phyloP scores from a whole-genome alignment of 2,888 invertebrate genomes.

The Heteromurus nitidus region DNA sequence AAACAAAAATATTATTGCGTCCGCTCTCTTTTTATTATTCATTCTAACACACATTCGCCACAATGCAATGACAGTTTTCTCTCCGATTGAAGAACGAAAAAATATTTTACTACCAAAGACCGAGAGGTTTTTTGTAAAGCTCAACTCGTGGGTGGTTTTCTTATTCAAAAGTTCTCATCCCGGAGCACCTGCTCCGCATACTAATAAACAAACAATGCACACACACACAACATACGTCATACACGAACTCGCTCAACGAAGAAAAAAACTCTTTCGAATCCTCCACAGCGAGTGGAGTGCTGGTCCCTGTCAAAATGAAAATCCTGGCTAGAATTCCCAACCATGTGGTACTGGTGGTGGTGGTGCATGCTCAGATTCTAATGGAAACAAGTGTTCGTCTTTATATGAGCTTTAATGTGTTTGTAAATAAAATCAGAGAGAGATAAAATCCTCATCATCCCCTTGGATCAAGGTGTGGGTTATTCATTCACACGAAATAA shows the following conservation, averaged over 20 bases:
- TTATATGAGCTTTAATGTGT: not conserved
- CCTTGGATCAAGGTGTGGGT: slow-evolving; percentile 11
- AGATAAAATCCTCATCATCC: not conserved
- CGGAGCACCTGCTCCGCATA: slow-evolving; percentile 55
- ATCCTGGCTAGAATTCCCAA: not conserved
- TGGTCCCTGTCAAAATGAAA: slow-evolving; percentile 34
- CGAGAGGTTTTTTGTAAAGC: not conserved
- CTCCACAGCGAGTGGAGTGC: no score
- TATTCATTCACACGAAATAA: not conserved
- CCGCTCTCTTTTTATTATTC: slow-evolving; percentile 9
- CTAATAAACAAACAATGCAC: slow-evolving; percentile 14
- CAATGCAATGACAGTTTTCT: not conserved
- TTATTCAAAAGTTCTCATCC: slow-evolving; percentile 41
- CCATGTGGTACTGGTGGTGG: no score
- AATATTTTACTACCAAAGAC: no score
- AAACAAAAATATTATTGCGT: not conserved
- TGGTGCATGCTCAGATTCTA: not conserved
- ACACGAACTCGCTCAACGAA: slow-evolving; percentile 7
- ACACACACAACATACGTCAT: not conserved
- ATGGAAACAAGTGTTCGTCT: not conserved
- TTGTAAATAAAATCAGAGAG: not conserved
- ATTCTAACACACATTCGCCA: no score
- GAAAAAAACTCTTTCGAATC: no score
- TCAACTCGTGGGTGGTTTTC: slow-evolving; percentile 56
- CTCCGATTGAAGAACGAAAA: not conserved